Conservation (phyloP, 2,113 vertebrate species). For the Butorides virescens region DNA sequence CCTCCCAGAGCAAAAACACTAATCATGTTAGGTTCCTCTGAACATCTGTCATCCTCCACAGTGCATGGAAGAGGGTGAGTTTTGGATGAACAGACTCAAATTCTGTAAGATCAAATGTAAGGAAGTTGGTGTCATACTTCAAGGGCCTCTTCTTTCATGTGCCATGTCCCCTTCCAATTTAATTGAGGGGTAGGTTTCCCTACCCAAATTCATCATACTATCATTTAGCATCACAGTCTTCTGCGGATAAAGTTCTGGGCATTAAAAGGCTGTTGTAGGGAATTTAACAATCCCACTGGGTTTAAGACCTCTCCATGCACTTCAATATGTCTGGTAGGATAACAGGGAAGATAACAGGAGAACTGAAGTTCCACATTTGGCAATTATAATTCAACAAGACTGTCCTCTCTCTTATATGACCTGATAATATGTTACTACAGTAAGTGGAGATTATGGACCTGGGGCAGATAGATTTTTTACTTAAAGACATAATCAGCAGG, state of each 20-base stretch:
- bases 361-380: background rate
- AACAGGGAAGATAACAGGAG: background rate
- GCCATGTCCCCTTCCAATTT: background rate
- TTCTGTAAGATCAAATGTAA: background rate
- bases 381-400: background rate
- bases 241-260: background rate
- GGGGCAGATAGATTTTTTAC: background rate
- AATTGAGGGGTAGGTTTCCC: background rate
- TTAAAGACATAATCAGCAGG: background rate
- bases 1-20: constrained; percentile 12
- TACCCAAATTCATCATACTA: background rate
- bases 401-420: background rate
- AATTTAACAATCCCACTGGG: background rate
- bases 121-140: background rate
- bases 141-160: background rate
- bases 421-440: background rate
- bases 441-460: background rate
- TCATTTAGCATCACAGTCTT: background rate
- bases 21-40: constrained; percentile 20
- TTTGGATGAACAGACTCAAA: constrained; percentile 11
- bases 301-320: background rate
- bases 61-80: background rate
- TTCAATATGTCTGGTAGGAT: background rate
- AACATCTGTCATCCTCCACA: constrained; percentile 38
- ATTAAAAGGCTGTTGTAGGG: background rate